Evolutionary conservation across 2,888 invertebrate genomes (phyloP).

Genomic region (Aspidiotus rigidus): DNA sequence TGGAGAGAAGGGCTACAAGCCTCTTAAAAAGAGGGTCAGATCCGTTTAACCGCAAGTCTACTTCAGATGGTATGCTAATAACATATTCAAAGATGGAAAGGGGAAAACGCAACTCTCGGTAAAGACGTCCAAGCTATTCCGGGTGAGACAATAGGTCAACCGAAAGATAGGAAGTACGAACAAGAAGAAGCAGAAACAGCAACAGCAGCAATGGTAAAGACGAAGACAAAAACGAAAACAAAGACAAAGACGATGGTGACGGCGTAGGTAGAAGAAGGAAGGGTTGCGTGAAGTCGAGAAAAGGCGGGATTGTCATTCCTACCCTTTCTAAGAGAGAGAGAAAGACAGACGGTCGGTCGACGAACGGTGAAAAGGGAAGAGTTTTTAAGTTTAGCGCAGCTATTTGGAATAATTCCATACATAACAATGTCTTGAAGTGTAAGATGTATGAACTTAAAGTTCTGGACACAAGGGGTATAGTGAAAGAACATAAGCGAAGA

Average conservation of each 20-base stretch:
- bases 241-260: neutral
- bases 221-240: conserved; percentile 1
- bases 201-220: neutral
- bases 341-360: conserved; percentile 5
- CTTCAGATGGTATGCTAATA: conserved; percentile 34
- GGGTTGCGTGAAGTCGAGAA: conserved; percentile 10
- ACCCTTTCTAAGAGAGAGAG: conserved; percentile 21
- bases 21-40: conserved; percentile 34
- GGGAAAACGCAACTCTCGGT: conserved; percentile 26
- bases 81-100: conserved; percentile 32
- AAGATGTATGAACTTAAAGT: conserved; percentile 34
- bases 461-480: conserved; percentile 34
- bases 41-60: conserved; percentile 35
- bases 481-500: conserved; percentile 21
- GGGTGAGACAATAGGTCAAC: conserved; percentile 34
- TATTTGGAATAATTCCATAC: conserved; percentile 37
- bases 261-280: neutral
- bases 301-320: conserved; percentile 33
- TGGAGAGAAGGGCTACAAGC: conserved; percentile 27
- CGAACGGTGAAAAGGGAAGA: conserved; percentile 17
- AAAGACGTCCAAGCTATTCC: conserved; percentile 30
- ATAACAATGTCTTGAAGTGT: conserved; percentile 37
- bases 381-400: conserved; percentile 25
- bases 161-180: conserved; percentile 32
- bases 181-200: neutral